Evolutionary conservation across 2,113 vertebrate species (phyloP).

Genomic region (Festucalex cinctus): DNA sequence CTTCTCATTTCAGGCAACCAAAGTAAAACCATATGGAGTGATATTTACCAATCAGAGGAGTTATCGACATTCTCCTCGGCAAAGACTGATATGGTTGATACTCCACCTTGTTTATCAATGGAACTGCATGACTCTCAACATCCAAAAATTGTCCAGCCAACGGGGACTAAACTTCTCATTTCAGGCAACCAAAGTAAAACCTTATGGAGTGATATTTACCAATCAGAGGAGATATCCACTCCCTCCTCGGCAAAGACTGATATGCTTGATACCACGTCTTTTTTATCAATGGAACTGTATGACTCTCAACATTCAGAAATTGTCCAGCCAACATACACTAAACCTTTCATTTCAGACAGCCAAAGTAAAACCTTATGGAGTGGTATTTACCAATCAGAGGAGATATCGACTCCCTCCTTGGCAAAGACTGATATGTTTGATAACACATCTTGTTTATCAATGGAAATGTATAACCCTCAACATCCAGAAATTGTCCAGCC

Average conservation of each 20-base stretch:
- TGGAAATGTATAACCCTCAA: conserved; percentile 19
- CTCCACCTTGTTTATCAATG: conserved; percentile 14
- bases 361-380: conserved; percentile 13
- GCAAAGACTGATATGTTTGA: conserved; percentile 12
- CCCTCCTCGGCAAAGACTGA: conserved; percentile 21
- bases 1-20: conserved; percentile 8
- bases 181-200: conserved; percentile 14
- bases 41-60: conserved; percentile 29
- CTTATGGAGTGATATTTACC: conserved; percentile 18
- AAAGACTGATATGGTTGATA: conserved; percentile 7
- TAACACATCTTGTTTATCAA: conserved; percentile 9
- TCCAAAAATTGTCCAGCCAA: conserved; percentile 18
- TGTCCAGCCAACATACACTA: conserved; percentile 15
- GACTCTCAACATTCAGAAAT: conserved; percentile 18
- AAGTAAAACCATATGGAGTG: conserved; percentile 13
- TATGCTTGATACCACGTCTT: neutral
- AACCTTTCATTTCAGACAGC: conserved; percentile 10
- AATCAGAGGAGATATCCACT: conserved; percentile 25
- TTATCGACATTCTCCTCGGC: conserved; percentile 17
- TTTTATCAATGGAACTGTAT: conserved; percentile 24
- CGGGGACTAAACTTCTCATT: conserved; percentile 10
- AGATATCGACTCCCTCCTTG: conserved; percentile 14
- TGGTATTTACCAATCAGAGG: conserved; percentile 27
- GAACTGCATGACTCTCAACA: conserved; percentile 24
- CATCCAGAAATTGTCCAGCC: conserved; percentile 19